phyloP scores from a whole-genome alignment of 2,113 vertebrate species.

The Notechis scutatus region DNA sequence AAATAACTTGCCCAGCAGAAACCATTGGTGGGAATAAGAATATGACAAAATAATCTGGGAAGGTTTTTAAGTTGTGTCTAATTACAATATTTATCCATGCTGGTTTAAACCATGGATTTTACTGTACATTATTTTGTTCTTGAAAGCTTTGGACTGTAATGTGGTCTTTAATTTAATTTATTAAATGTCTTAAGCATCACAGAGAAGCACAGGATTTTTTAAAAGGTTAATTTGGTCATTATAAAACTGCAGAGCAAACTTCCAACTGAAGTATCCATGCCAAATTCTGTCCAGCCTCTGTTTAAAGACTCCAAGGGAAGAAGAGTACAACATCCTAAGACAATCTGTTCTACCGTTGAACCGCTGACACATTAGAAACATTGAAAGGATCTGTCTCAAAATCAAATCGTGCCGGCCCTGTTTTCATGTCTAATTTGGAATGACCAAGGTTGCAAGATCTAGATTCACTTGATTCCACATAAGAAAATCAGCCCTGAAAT shows the following conservation, averaged over 20 bases:
- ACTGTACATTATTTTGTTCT: neutral
- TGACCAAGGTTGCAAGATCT: neutral
- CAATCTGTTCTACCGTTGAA: neutral
- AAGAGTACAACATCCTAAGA: neutral
- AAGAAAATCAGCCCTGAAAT: neutral
- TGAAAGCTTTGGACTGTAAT: neutral
- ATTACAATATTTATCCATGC: neutral
- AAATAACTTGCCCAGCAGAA: neutral
- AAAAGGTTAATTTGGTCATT: neutral
- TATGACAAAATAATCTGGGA: neutral
- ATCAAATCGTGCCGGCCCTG: neutral
- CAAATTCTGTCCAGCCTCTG: neutral
- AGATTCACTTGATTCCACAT: neutral
- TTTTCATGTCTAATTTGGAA: neutral
- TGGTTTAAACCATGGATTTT: neutral
- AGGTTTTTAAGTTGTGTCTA: neutral
- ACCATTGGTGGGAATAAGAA: neutral
- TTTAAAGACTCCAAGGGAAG: neutral
- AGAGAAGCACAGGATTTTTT: neutral
- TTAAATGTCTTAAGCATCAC: neutral
- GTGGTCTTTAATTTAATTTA: neutral
- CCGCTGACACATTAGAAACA: neutral
- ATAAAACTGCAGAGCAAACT: neutral
- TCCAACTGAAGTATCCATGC: neutral
- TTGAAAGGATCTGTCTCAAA: neutral